Base-by-base conservation (phyloP, 2,797 vertebrate species). In the Chrysocyon brachyurus region DNA sequence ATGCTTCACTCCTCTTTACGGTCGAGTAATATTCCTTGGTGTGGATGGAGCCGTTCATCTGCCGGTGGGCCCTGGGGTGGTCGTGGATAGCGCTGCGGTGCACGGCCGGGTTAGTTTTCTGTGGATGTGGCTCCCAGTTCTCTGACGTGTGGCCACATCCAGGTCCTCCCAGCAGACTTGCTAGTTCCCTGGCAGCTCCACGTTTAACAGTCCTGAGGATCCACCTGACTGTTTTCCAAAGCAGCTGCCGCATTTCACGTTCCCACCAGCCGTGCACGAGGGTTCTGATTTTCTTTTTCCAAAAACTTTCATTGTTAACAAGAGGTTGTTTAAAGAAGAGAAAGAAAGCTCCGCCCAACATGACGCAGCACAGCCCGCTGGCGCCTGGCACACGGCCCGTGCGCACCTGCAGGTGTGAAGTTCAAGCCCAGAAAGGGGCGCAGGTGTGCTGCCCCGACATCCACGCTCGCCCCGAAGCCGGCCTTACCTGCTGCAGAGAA, bases 311-410 rank as follows among this genome's bases (percentile, higher is more conserved):
- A 21, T 40, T 10, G 2, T 79, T 31, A 79, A 31, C 72, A n/a
- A 68, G 36, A 57, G 40, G 40, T 21, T 22, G 11, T 87, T 87
- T 57, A 59, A 57, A 70, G 64, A 19, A 59, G 54, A 31, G 28
- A 22, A 26, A 57, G 56, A 52, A 64, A 33, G 28, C 28, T 3
- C 10, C 19, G 26, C 46, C 17, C 46, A 2, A n/a, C 7, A 9
- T 10, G 64, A 68, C 3, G 1, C 31, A 66, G 33, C 16, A 33
- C n/a, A 9, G 4, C n/a, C 31, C 16, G 16, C 28, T 15, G 2
- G 28, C 4, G 14, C 24, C 24, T 28, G 10, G 4, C 24, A 1
- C 61, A 63, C 24, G 4, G 10, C 5, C 2, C 8, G 0, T 9
- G 8, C 4, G n/a, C 64, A 68, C 64, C 64, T 68, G 64, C 64